A percentile compares a stretch with the other conserved stretches of the same genome.
phyloP scores from a whole-genome alignment of 1,140 invertebrate genomes.

The Drosophila yakuba region DNA sequence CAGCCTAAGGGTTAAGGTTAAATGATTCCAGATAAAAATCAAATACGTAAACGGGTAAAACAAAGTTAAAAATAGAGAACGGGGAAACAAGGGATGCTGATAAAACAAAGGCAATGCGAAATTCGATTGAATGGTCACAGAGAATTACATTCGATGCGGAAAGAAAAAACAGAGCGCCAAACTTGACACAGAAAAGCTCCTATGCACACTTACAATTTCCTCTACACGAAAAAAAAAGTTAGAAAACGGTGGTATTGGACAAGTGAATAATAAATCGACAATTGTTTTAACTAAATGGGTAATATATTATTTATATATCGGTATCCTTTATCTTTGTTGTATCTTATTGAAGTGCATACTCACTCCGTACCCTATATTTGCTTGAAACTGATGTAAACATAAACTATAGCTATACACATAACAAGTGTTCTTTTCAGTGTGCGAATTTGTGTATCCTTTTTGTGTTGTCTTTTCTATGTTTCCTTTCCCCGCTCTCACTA shows the following conservation, averaged over 20 bases:
- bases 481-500: slow-evolving; percentile 3
- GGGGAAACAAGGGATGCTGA: slow-evolving; percentile 16
- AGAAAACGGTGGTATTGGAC: too few relatives aligned
- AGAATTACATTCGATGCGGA: slow-evolving; percentile 28
- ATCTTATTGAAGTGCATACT: too few relatives aligned
- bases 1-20: slow-evolving; percentile 32
- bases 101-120: slow-evolving; percentile 46
- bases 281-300: too few relatives aligned
- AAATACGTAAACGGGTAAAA: slow-evolving; percentile 31
- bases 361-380: too few relatives aligned
- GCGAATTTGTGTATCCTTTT: slow-evolving; percentile 79
- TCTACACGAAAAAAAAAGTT: background rate
- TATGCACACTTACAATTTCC: slow-evolving; percentile 5
- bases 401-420: too few relatives aligned
- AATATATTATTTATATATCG: too few relatives aligned
- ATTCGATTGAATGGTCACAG: slow-evolving; percentile 31
- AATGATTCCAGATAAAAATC: slow-evolving; percentile 45
- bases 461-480: slow-evolving; percentile 36
- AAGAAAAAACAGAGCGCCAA: slow-evolving; percentile 43
- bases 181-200: slow-evolving; percentile 57
- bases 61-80: slow-evolving; percentile 14
- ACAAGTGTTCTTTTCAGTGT: background rate
- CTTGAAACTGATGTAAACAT: too few relatives aligned
- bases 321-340: too few relatives aligned
- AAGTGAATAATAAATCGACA: too few relatives aligned